These are phyloP conservation scores for Drosophila baimaii DNA, from an alignment of 1,140 invertebrate genomes.

Conservation along the genomic window DNA sequence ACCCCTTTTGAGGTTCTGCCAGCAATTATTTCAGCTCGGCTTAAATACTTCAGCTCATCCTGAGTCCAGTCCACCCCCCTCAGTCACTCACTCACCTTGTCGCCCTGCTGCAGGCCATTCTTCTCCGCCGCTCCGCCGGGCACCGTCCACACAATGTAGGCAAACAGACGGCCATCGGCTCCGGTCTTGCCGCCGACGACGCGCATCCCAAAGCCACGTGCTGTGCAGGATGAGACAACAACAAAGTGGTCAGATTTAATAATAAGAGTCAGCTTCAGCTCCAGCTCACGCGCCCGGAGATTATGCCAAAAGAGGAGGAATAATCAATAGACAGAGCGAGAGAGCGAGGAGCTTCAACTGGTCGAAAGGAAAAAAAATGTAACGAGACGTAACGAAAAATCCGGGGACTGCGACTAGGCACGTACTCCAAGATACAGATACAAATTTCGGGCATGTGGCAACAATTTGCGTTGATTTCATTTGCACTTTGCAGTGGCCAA, in stretches of 20 bases:
- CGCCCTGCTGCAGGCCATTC: conserved; percentile 92
- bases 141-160: conserved; percentile 95
- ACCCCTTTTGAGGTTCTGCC: conserved; percentile 32
- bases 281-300: conserved; percentile 42
- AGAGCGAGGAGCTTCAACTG: conserved; percentile 33
- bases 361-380: not conserved
- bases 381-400: conserved; percentile 14
- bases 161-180: conserved; percentile 92
- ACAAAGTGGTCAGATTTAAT: conserved; percentile 51
- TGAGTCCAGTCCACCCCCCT: not conserved
- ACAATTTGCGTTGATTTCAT: conserved; percentile 80
- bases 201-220: conserved; percentile 95
- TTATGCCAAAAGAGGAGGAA: conserved; percentile 45
- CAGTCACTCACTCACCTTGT: conserved; percentile 91
- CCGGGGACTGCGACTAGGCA: conserved; percentile 50
- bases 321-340: conserved; percentile 59
- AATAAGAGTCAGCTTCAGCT: conserved; percentile 63
- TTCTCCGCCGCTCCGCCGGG: conserved; percentile 95
- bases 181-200: conserved; percentile 95
- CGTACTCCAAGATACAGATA: conserved; percentile 56
- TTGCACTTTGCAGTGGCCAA: conserved; percentile 71
- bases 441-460: conserved; percentile 69
- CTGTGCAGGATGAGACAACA: conserved; percentile 85
- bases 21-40: conserved; percentile 16
- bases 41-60: not conserved